A percentile compares a stretch with the other conserved stretches of the same genome.
Conservation (phyloP, 1,140 invertebrate species). For the Leptopilina boulardi region DNA sequence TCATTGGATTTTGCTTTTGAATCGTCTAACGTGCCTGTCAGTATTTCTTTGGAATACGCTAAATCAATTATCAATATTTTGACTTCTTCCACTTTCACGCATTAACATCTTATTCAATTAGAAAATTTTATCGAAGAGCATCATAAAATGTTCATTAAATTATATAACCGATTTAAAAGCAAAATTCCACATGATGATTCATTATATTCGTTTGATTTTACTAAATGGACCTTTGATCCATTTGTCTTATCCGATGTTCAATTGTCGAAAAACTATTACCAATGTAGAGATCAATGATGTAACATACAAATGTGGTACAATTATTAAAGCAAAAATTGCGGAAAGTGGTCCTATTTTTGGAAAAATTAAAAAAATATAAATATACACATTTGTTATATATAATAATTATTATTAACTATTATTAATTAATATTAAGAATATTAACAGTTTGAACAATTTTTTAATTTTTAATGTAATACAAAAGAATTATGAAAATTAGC, state of each 20-base stretch:
- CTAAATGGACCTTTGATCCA: neutral
- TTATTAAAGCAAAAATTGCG: conserved; percentile 17
- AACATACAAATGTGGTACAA: conserved; percentile 20
- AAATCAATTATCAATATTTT: neutral
- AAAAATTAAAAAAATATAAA: conserved; percentile 12
- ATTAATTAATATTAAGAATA: no score
- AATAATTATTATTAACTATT: no score
- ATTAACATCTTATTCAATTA: neutral
- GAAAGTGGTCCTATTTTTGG: conserved; percentile 28
- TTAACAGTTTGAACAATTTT: no score
- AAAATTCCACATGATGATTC: conserved; percentile 18
- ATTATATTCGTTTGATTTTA: neutral
- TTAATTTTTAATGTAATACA: no score
- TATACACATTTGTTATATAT: no score
- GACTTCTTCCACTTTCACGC: neutral
- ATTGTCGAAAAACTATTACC: neutral
- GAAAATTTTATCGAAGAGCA: neutral
- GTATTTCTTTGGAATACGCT: neutral
- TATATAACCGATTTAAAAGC: neutral
- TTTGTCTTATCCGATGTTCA: neutral
- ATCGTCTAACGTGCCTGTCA: no score
- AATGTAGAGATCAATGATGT: conserved; percentile 33
- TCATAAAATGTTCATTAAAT: neutral
- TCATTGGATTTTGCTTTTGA: no score
- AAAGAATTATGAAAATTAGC: no score